Conservation (phyloP, 2,113 vertebrate genomes). For the Pseudorasbora parva region DNA sequence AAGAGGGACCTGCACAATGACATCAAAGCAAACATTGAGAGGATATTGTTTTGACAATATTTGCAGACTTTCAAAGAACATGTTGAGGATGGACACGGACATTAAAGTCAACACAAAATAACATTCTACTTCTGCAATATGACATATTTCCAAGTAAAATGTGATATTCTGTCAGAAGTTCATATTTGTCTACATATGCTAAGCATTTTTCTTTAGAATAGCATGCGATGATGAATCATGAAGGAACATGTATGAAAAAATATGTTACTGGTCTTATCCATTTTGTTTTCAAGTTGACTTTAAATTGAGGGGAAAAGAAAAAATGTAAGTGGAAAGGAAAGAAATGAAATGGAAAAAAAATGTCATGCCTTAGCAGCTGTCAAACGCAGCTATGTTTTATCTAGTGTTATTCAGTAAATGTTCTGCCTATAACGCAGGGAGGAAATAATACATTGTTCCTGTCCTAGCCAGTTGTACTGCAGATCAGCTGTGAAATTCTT, state of each 20-base stretch:
- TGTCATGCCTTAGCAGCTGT: neutral
- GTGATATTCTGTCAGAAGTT: neutral
- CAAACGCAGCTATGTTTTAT: slow-evolving; percentile 27
- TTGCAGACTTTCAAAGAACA: slow-evolving; percentile 8
- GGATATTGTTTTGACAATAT: neutral
- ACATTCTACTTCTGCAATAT: neutral
- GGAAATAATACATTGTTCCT: slow-evolving; percentile 21
- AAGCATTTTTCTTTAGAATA: neutral
- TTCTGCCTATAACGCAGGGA: slow-evolving; percentile 3
- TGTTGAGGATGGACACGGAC: neutral
- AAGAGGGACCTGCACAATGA: slow-evolving; percentile 1
- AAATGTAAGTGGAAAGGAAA: neutral
- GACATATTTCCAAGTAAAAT: neutral
- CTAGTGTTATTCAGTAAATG: slow-evolving; percentile 9
- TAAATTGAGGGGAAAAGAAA: neutral
- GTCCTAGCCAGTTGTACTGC: neutral
- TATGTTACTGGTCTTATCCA: neutral
- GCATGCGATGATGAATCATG: neutral
- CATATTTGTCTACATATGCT: neutral
- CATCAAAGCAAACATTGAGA: slow-evolving; percentile 5
- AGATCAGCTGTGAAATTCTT: slow-evolving; percentile 23
- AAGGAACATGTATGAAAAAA: neutral
- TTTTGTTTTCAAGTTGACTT: slow-evolving; percentile 9
- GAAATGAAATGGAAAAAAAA: slow-evolving; percentile 5
- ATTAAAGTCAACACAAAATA: neutral